Evolutionary conservation across 2,888 invertebrate species (phyloP).

Genomic region (Phalangium opilio): DNA sequence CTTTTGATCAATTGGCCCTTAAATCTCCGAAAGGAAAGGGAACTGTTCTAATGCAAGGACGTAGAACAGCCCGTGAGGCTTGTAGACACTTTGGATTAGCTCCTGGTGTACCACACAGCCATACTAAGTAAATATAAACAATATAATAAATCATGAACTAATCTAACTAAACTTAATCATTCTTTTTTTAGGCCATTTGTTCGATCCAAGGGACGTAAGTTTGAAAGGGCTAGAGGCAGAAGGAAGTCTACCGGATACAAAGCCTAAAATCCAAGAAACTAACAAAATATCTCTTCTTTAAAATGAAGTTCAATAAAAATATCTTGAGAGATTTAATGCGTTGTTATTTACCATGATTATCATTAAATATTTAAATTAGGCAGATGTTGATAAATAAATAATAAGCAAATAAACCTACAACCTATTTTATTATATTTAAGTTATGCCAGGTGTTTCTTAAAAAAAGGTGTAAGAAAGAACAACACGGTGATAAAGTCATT

Average conservation of each 20-base stretch:
- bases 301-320: too few relatives aligned
- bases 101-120: constrained; percentile 93
- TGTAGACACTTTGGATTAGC: constrained; percentile 93
- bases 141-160: not conserved
- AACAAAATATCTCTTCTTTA: too few relatives aligned
- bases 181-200: constrained; percentile 54
- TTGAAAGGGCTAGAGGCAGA: constrained; percentile 91
- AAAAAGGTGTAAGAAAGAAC: too few relatives aligned
- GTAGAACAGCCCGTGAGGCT: constrained; percentile 84
- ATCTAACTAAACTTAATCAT: not conserved
- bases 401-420: too few relatives aligned
- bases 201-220: constrained; percentile 92
- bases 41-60: constrained; percentile 83
- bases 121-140: constrained; percentile 57
- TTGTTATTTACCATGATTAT: too few relatives aligned
- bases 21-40: constrained; percentile 83
- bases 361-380: too few relatives aligned
- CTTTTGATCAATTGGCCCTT: constrained; percentile 93
- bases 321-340: too few relatives aligned
- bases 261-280: too few relatives aligned
- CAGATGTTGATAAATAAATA: too few relatives aligned
- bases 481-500: too few relatives aligned
- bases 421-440: too few relatives aligned
- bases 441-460: too few relatives aligned
- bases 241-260: constrained; percentile 42